Base-by-base conservation (phyloP, 2,113 vertebrate genomes). In the Rattus norvegicus region DNA sequence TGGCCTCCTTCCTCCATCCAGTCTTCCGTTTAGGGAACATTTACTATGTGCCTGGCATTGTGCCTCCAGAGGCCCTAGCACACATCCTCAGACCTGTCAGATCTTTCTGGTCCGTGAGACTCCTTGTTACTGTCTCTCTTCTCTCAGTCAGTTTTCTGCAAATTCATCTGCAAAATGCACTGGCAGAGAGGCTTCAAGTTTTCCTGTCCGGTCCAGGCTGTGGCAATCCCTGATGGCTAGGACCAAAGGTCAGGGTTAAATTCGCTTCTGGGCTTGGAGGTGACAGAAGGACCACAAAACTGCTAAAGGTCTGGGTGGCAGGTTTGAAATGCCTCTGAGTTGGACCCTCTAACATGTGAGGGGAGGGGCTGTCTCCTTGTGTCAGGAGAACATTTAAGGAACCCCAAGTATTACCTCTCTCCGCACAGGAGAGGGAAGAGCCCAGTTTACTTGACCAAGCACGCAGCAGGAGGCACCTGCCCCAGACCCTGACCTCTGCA, bases 171-270 rank as follows among this genome's bases (percentile, higher is more conserved):
- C 36, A 43, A 52, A 59, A 26, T 5, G 43, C 1, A 0, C 56
- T 16, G 36, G n/a, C 85, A 43, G 16, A 49, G 59, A 28, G 36
- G 36, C 2, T 47, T 33, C 47, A 56, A 0, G 22, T 7, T 19
- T 2, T 7, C 80, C 36, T 24, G 1, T 10, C 47, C 26, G 5
- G 13, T 26, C 7, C 6, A 7, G 33, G 43, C 8, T 4, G 5
- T 26, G 24, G 28, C 54, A 19, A 33, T 5, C 80, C 81, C 16
- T 65, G 39, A 17, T 36, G 72, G n/a, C 63, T 39, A 1, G 7
- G 0, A 47, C n/a, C 12, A 16, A 20, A 1, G 7, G 52, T 28
- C 52, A 2, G 65, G 49, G 59, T 5, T 72, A 22, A 16, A 33
- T 33, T 20, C 14, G 7, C 47, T n/a, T 30, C 39, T 16, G 54